Evolutionary conservation across 2,888 invertebrate species (phyloP), one percentile per base, ranked within the genome.

Genomic region (Brenthis hecate): DNA sequence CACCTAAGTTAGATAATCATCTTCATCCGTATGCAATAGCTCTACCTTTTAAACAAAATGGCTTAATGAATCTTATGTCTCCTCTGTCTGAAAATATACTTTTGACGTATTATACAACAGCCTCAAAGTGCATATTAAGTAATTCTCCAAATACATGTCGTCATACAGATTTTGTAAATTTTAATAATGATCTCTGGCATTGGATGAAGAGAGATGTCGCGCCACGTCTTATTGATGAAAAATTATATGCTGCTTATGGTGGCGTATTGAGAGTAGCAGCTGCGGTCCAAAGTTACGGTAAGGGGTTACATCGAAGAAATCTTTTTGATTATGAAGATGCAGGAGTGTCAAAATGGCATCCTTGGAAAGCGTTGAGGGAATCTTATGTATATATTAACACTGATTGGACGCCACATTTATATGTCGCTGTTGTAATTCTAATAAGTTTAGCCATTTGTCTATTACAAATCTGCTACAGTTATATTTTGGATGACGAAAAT

Each of bases 151-250:
- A 75, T 53, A 77, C 73, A 8, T 92, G 92, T 73, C 84, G 91
- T 1, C 90, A 91, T 73, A 69, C 81, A 0, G 92, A 92, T 75
- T 91, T 91, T 61, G 82, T 88, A 3, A 88, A 83, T 74, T 91
- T 91, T 62, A 90, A 92, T 72, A 89, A 86, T 65, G 89, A 88
- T 32, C 73, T 92, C 54, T 92, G 92, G 91, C 86, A 88, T 69
- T 92, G 91, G 91, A 86, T 92, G 89, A 90, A 91, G 73, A 83
- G 84, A 16, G 86, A 89, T 13, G 85, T 92, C 0, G 89, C 91
- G 4, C 86, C 90, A 6, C 91, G 87, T 73, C 80, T 92, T 5
- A 74, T 78, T 1, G 91, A 92, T 56, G 92, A 91, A 66, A 84
- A 85, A 60, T 76, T 91, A 53, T 92, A 89, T 65, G 76, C 87